These are phyloP conservation scores for Oikopleura albicans DNA, from an alignment of 23 tunicate species.

Conservation along the genomic window DNA sequence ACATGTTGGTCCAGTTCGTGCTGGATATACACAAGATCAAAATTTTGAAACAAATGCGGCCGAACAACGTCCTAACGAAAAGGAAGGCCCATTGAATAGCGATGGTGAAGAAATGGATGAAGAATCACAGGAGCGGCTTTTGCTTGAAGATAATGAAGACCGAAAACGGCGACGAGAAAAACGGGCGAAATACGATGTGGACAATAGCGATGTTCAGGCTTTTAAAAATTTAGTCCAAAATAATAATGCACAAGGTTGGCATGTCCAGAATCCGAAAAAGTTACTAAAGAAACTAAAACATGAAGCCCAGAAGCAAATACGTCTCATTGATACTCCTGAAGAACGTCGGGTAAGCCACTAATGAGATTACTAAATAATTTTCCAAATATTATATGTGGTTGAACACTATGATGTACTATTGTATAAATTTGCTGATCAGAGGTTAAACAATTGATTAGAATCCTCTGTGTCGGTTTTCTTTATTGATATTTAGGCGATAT, in stretches of 20 bases:
- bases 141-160: not conserved
- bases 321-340: not conserved
- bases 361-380: no score
- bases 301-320: not conserved
- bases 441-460: no score
- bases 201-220: not conserved
- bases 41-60: not conserved
- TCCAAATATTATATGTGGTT: no score
- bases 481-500: no score
- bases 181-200: not conserved
- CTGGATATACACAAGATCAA: not conserved
- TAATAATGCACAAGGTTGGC: not conserved
- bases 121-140: not conserved
- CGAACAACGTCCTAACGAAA: not conserved
- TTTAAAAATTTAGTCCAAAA: not conserved
- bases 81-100: no score
- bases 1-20: not conserved
- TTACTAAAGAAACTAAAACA: not conserved
- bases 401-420: no score
- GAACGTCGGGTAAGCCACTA: no score
- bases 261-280: not conserved
- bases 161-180: not conserved
- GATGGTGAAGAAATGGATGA: no score
- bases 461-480: no score
- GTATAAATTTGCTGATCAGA: no score